A percentile compares a stretch with the other conserved stretches of the same genome.
These are phyloP conservation scores for Delphinapterus leucas DNA, from an alignment of 2,113 vertebrate species.

Conservation along the genomic window DNA sequence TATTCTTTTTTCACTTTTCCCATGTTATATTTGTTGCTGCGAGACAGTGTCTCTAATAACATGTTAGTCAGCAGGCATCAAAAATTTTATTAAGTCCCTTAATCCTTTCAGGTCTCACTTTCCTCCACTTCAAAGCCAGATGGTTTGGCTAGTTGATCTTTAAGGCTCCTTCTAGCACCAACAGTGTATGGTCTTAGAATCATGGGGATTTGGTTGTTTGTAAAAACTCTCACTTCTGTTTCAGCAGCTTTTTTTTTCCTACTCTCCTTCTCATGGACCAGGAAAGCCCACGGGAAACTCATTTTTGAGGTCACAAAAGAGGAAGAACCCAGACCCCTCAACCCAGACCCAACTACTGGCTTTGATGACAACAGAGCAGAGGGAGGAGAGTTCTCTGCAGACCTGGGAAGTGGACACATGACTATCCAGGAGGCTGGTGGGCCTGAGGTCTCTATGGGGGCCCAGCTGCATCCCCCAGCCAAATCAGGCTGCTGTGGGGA, in stretches of 20 bases:
- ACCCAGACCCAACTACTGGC: not conserved
- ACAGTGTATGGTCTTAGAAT: not conserved
- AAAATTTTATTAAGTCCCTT: not conserved
- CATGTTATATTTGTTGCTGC: not conserved
- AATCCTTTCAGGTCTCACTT: conserved; percentile 1
- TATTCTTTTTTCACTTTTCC: not conserved
- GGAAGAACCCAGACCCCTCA: not conserved
- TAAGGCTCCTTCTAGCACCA: not conserved
- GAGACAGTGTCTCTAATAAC: not conserved
- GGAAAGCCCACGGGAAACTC: not conserved
- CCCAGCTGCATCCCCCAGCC: not conserved
- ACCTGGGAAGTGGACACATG: not conserved
- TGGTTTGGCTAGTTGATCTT: not conserved
- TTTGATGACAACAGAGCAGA: not conserved
- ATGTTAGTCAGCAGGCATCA: not conserved
- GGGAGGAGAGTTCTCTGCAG: not conserved
- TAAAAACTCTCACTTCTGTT: conserved; percentile 19
- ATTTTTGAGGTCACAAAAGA: not conserved
- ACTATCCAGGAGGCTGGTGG: not conserved
- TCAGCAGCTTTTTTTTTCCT: not conserved
- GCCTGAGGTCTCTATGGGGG: not conserved
- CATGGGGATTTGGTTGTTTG: not conserved
- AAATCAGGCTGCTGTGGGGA: not conserved
- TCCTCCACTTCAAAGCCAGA: not conserved
- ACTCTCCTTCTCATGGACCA: not conserved